Percentiles rank a stretch among this genome's conserved stretches.
Conservation (phyloP, 1,140 invertebrate genomes). For the Delia radicum region DNA sequence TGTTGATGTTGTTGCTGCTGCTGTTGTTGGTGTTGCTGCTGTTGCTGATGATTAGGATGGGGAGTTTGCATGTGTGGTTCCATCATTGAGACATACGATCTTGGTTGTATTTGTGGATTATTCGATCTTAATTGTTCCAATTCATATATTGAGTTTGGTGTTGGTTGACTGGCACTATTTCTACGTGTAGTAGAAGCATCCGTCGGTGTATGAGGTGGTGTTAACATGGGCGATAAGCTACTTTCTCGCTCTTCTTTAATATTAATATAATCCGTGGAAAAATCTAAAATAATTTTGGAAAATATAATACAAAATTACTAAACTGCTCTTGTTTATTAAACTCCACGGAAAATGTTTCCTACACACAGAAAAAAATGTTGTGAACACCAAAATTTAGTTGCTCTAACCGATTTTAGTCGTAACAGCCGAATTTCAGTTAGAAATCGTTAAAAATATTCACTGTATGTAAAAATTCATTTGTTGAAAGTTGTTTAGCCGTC, state of each 20-base stretch:
- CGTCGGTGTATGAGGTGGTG: slow-evolving; percentile 72
- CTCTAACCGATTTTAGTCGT: too few relatives aligned
- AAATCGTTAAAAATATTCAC: too few relatives aligned
- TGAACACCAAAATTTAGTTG: too few relatives aligned
- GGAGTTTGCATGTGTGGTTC: slow-evolving; percentile 22
- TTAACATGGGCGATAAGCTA: slow-evolving; percentile 64
- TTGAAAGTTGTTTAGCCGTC: slow-evolving; percentile 36
- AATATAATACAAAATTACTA: neutral
- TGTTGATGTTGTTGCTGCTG: slow-evolving; percentile 37
- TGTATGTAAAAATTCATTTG: too few relatives aligned
- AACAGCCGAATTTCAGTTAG: too few relatives aligned
- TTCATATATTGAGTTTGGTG: slow-evolving; percentile 38
- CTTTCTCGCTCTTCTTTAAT: slow-evolving; percentile 67
- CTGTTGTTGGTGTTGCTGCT: slow-evolving; percentile 26
- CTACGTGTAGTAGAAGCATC: slow-evolving; percentile 45
- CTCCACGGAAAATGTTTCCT: too few relatives aligned
- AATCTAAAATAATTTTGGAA: slow-evolving; percentile 7
- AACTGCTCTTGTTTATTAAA: too few relatives aligned
- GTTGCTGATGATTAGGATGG: slow-evolving; percentile 16
- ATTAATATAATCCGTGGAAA: slow-evolving; percentile 45
- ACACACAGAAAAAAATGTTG: too few relatives aligned
- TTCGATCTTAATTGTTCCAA: slow-evolving; percentile 32
- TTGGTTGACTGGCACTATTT: neutral
- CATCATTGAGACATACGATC: neutral
- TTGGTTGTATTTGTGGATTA: slow-evolving; percentile 23